Base-by-base conservation (phyloP, 2,113 vertebrate species). In the Ahaetulla prasina region DNA sequence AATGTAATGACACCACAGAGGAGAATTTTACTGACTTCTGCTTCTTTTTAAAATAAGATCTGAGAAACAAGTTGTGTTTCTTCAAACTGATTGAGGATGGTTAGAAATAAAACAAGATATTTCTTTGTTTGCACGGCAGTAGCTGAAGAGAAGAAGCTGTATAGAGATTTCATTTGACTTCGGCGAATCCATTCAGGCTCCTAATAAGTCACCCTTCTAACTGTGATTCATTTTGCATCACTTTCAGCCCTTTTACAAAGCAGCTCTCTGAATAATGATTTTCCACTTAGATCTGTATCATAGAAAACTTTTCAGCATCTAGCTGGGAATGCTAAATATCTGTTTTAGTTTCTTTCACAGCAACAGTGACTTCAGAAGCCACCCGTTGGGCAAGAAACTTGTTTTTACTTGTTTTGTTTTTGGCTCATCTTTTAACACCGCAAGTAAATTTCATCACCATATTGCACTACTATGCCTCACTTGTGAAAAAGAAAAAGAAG, bases 271-370 rank as follows among this genome's bases (percentile, higher is more conserved):
- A 94, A 53, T 92, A 94, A 89, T 12, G 22, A 74, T 94, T 53
- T 96, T 95, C 93, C 43, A 87, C 63, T 95, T 63, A 95, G 49
- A 68, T 93, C 8, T 94, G 11, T 57, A 96, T 93, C 49, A 94
- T 25, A 60, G 54, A 92, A 89, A 93, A 96, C 90, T 50, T 95
- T 95, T 11, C 43, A 87, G 25, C 22, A 55, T 93, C 88, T 94
- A 50, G 84, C 49, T 94, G 93, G 53, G 68, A 95, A 95, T 94
- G 84, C 20, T 92, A 94, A 96, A 94, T 88, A 53, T 35, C 84
- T 74, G 35, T 88, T 43, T 93, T 90, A 57, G 93, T 91, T 95
- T 93, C n/a, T 87, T 11, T 95, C 23, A 0, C 94, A 94, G 54
- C 54, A 90, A 88, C 39, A 22, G 84, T 5, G 1, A 91, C 47